Evolutionary conservation across 1,140 invertebrate species (phyloP), one percentile per base, ranked within the genome.

Genomic region (Trinorchestia longiramus): DNA sequence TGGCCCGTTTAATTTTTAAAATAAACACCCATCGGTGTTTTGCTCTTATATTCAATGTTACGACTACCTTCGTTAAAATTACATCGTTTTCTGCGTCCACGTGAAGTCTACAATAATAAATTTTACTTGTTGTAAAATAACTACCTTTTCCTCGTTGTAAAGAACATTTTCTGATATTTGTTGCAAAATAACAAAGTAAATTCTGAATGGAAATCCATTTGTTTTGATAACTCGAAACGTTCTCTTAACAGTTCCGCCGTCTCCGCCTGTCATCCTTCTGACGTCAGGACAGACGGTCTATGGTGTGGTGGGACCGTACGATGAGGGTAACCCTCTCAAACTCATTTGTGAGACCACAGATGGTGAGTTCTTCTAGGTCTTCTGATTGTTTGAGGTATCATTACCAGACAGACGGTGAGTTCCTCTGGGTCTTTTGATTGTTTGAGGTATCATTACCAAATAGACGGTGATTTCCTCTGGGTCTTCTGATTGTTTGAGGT

Each of bases 261-360:
- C 62, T 41, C 43, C 95, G 15, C 95, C 95, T 28, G 87, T 53
- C n/a, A 95, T 95, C 95, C 95, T 47, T 4, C 95, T 45, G 95
- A 41, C 62, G n/a, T 62, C 47, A 43, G 95, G 95, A 8, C 62
- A 87, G 62, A 44, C 57, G n/a, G 95, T 95, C 6, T 95, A 88
- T 42, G 87, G 62, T 15, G 47, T 88, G 47, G 95, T 95, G 44
- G 95, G 95, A 6, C 95, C 95, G 4, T 95, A 95, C 95, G 95
- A 95, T 43, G 95, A 95, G 47, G 95, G 95, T 42, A 87, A 42
- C 53, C 43, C n/a, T 8, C 95, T 95, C 28, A 47, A 42, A n/a
- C 95, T 95, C 95, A 62, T 88, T 23, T 95, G 95, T n/a, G 95
- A 95, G 87, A 47, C 87, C 53, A 36, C 95, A 45, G 95, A 88